A percentile compares a stretch with the other conserved stretches of the same genome.
Conservation (phyloP, 37 sponge, comb jelly and placozoan species). For the Chondrosia reniformis region DNA sequence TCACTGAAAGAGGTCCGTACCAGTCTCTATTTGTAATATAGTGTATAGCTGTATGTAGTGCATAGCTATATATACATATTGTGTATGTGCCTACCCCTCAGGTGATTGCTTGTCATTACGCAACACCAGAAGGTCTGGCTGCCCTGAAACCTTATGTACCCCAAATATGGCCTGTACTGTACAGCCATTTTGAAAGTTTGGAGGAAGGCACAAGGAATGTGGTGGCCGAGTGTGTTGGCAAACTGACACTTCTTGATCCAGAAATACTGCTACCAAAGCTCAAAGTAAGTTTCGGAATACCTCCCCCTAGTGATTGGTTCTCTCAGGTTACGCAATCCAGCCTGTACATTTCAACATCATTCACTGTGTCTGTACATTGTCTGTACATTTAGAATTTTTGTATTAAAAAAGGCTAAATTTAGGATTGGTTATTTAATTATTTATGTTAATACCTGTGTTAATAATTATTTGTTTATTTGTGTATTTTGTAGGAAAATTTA, state of each 20-base stretch:
- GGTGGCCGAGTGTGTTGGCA: constrained; percentile 98
- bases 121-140: constrained; percentile 43
- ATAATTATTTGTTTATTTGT: too few species aligned
- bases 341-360: too few species aligned
- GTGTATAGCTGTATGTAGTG: neutral
- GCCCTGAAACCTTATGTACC: constrained; percentile 59
- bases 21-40: neutral
- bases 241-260: constrained; percentile 91
- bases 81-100: neutral
- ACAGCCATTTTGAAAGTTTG: constrained; percentile 80
- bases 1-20: constrained; percentile 90
- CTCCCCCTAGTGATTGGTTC: too few species aligned
- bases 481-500: constrained; percentile 46
- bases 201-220: constrained; percentile 97
- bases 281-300: constrained; percentile 40
- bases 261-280: constrained; percentile 78
- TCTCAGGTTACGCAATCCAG: too few species aligned
- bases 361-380: too few species aligned
- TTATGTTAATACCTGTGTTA: too few species aligned
- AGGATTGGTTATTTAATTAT: neutral
- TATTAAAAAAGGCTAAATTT: too few species aligned
- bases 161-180: constrained; percentile 81
- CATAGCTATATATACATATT: neutral
- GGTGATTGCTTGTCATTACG: constrained; percentile 57
- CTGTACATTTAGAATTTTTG: too few species aligned